Evolutionary conservation across 2,113 vertebrate genomes (phyloP).

Genomic region (Poicephalus meyeri): DNA sequence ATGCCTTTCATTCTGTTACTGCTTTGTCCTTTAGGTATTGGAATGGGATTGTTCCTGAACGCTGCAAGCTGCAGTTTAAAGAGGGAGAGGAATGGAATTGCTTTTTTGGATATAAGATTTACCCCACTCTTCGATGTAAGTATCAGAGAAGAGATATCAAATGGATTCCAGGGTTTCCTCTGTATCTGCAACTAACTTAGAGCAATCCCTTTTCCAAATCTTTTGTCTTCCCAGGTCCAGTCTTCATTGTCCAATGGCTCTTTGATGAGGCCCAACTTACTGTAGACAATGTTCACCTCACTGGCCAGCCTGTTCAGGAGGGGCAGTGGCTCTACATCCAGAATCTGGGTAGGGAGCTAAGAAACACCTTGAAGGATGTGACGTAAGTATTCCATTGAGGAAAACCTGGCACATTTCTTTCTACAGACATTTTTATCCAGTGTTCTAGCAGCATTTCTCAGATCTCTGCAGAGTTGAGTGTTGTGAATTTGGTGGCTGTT

Average conservation of each 20-base stretch:
- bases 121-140: conserved; percentile 94
- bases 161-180: not conserved
- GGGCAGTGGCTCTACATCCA: conserved; percentile 98
- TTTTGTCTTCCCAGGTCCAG: conserved; percentile 78
- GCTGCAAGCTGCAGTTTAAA: conserved; percentile 85
- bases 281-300: conserved; percentile 95
- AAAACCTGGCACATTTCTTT: not conserved
- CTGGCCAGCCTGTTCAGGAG: conserved; percentile 94
- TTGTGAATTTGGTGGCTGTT: not conserved
- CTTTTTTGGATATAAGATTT: conserved; percentile 97
- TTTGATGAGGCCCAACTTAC: conserved; percentile 97
- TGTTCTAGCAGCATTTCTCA: not conserved
- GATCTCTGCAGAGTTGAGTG: not conserved
- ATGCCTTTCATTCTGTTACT: not conserved
- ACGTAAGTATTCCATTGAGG: conserved; percentile 80
- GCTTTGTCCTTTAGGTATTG: conserved; percentile 84
- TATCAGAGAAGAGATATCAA: not conserved
- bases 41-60: conserved; percentile 91
- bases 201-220: not conserved
- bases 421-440: not conserved
- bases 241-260: conserved; percentile 98
- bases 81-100: conserved; percentile 98
- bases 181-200: not conserved
- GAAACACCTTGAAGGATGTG: conserved; percentile 93
- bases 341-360: conserved; percentile 91